These are phyloP conservation scores for Heliornis fulica DNA, from an alignment of 2,113 vertebrate genomes.

Conservation along the genomic window DNA sequence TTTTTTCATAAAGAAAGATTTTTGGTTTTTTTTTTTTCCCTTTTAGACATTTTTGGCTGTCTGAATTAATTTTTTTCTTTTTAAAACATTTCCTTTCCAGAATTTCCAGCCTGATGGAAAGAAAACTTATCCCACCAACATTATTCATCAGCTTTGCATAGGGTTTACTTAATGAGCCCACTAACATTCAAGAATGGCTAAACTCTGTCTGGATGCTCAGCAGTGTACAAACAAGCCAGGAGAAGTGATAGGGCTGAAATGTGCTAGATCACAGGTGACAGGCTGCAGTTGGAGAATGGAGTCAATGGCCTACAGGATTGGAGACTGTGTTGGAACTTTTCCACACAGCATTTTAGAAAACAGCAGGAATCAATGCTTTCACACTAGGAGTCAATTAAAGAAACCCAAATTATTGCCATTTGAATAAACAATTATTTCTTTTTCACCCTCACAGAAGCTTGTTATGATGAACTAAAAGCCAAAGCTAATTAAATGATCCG, in stretches of 20 bases:
- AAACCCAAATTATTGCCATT: constrained; percentile 74
- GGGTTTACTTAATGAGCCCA: constrained; percentile 7
- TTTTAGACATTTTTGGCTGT: neutral
- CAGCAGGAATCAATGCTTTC: constrained; percentile 62
- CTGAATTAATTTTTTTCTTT: neutral
- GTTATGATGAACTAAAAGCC: constrained; percentile 63
- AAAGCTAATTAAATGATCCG: constrained; percentile 69
- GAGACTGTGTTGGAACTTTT: constrained; percentile 56
- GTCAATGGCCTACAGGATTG: neutral
- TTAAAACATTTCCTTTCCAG: neutral
- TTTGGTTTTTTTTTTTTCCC: neutral
- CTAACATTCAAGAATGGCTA: neutral
- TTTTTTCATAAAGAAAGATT: neutral
- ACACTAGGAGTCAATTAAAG: constrained; percentile 73
- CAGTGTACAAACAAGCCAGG: neutral
- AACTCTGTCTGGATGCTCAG: neutral
- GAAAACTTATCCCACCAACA: neutral
- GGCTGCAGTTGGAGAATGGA: neutral
- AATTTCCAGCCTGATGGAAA: neutral
- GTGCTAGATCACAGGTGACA: neutral
- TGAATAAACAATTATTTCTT: constrained; percentile 71
- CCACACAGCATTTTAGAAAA: constrained; percentile 51
- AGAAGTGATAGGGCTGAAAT: neutral
- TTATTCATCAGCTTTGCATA: neutral
- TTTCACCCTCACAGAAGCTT: constrained; percentile 66